Base-by-base conservation (phyloP, 2,797 vertebrate species). In the Fistularia tabacaria region DNA sequence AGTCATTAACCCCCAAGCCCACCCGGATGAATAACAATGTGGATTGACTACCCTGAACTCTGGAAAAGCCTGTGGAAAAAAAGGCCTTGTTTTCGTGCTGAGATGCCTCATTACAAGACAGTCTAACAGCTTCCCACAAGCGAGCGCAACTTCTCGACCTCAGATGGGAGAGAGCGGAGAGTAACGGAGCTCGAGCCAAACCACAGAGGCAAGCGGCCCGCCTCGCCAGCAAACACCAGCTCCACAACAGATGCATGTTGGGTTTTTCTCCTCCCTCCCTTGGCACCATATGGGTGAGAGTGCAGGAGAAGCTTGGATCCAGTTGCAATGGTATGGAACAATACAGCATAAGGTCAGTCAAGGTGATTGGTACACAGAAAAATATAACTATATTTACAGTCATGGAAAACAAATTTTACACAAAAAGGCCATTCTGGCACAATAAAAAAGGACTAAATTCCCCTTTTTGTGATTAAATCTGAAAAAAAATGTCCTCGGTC, bases 141-240 rank as follows among this genome's bases (percentile, higher is more conserved):
- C 70, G 67, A 85, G 72, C 66, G 59, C 77, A 85, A 78, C 71
- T 84, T 64, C 73, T 80, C 83, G 82, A 89, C 85, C 86, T 85
- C 77, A 79, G 71, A 68, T 49, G 49, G 76, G 78, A 88, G 81
- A 71, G 69, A 85, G 81, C 52, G 73, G 67, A 78, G 73, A 72
- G 68, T 71, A 45, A 77, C 11, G 38, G 65, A 66, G 58, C 52
- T 43, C 38, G 13, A 56, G 80, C 86, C 86, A 89, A 88, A 68
- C 85, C 86, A 49, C 85, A 84, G 52, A 77, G 47, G 40, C 69
- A 66, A 66, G 59, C 64, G 84, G 71, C 69, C 83, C 81, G 73
- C 77, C 77, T 66, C 48, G 54, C 76, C 78, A 82, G 75, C 65
- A 69, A 86, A 84, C 78, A 85, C 76, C 65, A 69, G 75, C 73